Evolutionary conservation across 2,797 vertebrate genomes (phyloP).

Genomic region (Ceryle rudis): DNA sequence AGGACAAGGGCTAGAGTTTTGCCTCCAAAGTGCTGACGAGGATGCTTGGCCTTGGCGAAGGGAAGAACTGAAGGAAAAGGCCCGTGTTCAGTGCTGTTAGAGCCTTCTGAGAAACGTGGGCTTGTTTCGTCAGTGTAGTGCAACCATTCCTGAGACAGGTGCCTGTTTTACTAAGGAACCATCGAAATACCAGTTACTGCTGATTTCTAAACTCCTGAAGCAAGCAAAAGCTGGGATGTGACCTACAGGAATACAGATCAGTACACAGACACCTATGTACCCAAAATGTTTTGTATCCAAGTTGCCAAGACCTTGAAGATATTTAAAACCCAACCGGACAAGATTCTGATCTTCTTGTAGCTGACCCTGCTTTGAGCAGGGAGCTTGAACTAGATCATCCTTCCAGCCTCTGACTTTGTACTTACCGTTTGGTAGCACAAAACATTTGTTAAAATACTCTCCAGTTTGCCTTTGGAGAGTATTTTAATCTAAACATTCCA

Average conservation of each 20-base stretch:
- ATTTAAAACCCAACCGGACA: background rate
- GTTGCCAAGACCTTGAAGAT: background rate
- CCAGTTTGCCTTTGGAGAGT: background rate
- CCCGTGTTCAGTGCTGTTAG: background rate
- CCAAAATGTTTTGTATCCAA: background rate
- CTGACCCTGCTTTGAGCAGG: background rate
- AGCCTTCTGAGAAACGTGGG: background rate
- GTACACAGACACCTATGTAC: background rate
- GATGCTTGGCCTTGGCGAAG: background rate
- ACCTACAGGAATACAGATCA: background rate
- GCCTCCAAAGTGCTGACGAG: background rate
- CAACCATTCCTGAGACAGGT: background rate
- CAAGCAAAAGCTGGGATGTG: background rate
- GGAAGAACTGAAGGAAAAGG: background rate
- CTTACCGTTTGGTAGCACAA: background rate
- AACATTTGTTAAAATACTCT: background rate
- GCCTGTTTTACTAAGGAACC: background rate
- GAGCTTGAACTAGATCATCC: background rate
- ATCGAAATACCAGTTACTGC: background rate
- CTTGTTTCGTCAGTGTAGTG: accelerated
- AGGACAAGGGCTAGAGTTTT: background rate
- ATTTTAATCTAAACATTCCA: background rate
- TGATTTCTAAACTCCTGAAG: background rate
- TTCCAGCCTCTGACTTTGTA: background rate
- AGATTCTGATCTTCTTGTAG: background rate